These are phyloP conservation scores for Sisor rabdophorus DNA, from an alignment of 2,113 vertebrate species.

Conservation along the genomic window DNA sequence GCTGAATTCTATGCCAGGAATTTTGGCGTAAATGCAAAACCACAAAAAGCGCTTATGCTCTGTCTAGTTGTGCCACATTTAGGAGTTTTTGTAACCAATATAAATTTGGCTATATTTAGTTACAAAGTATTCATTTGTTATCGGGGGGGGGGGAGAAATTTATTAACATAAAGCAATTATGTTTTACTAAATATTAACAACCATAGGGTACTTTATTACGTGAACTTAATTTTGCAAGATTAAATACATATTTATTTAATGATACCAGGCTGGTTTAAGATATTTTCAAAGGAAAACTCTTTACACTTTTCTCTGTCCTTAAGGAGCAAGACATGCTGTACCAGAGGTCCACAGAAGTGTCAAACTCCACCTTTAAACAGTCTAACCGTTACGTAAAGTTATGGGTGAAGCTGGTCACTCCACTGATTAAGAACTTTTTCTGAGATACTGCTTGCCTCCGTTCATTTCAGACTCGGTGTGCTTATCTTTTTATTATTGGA, in stretches of 20 bases:
- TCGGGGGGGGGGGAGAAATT: too few relatives aligned
- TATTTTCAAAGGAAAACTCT: background rate
- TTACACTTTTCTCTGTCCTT: background rate
- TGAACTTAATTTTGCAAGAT: too few relatives aligned
- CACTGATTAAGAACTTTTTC: slow-evolving; percentile 97
- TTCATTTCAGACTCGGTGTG: too few relatives aligned
- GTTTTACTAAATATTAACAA: background rate
- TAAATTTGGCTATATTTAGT: background rate
- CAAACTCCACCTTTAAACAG: slow-evolving; percentile 81
- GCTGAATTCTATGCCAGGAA: background rate
- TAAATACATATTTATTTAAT: too few relatives aligned
- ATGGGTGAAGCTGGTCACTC: slow-evolving; percentile 94
- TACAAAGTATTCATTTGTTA: background rate
- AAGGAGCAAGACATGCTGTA: slow-evolving; percentile 91
- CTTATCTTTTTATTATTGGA: too few relatives aligned
- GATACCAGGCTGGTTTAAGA: background rate
- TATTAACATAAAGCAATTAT: too few relatives aligned
- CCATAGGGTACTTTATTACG: background rate
- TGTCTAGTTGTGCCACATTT: background rate
- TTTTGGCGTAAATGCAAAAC: background rate
- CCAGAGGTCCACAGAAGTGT: slow-evolving; percentile 74
- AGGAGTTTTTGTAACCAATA: background rate
- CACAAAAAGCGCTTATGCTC: too few relatives aligned
- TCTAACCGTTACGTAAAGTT: slow-evolving; percentile 83
- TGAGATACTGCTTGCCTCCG: slow-evolving; percentile 57